A percentile compares a stretch with the other conserved stretches of the same genome.
These are phyloP conservation scores for Aplysia californica DNA, from an alignment of 1,140 invertebrate species.

Conservation along the genomic window DNA sequence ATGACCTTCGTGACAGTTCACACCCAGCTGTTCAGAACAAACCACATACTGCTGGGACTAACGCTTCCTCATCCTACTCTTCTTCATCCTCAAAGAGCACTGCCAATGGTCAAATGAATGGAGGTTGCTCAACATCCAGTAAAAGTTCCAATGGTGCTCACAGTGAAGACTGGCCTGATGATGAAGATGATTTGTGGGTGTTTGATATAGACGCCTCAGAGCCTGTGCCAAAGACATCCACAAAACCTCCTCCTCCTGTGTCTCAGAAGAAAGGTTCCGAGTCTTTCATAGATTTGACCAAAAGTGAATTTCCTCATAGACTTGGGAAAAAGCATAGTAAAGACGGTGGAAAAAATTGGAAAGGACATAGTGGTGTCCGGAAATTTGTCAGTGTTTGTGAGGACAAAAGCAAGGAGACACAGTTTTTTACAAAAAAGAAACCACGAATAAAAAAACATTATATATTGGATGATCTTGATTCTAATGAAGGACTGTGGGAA, in stretches of 20 bases:
- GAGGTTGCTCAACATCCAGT: not conserved
- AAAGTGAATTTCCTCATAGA: conserved; percentile 10
- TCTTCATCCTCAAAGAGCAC: not conserved
- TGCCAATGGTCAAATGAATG: not conserved
- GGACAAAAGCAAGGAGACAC: not conserved
- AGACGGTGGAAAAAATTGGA: too few relatives aligned
- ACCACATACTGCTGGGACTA: not conserved
- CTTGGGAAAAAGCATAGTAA: too few relatives aligned
- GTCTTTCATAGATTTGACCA: not conserved
- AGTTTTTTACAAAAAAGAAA: not conserved
- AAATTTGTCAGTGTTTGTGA: conserved; percentile 12
- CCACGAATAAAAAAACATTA: not conserved
- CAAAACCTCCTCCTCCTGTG: not conserved
- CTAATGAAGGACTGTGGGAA: conserved; percentile 17
- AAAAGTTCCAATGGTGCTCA: not conserved
- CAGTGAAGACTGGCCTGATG: not conserved
- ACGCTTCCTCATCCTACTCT: not conserved
- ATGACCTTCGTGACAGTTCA: not conserved
- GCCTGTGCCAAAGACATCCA: not conserved
- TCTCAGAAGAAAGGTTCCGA: not conserved
- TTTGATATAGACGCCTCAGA: not conserved
- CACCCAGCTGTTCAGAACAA: not conserved
- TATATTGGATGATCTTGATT: conserved; percentile 17
- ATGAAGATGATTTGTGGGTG: not conserved
- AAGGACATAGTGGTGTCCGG: too few relatives aligned